Conservation (phyloP, 2,113 vertebrate species). For the Tor tambroides region DNA sequence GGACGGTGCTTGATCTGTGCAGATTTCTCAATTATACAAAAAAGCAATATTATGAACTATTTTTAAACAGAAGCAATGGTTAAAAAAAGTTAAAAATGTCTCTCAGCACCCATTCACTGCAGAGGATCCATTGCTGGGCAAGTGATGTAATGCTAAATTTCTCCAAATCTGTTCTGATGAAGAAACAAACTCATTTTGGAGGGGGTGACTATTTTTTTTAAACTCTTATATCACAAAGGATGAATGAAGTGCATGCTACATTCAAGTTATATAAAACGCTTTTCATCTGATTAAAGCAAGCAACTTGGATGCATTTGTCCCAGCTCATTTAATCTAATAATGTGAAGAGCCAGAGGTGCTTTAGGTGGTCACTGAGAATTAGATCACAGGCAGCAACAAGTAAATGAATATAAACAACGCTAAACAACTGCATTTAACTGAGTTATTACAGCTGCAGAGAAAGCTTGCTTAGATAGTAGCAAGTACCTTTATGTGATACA, state of each 20-base stretch:
- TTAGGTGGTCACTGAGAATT: not conserved
- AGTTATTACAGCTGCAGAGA: not conserved
- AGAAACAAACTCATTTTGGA: too few species aligned
- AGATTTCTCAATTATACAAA: too few species aligned
- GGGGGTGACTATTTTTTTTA: too few species aligned
- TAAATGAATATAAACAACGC: not conserved
- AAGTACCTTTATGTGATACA: not conserved
- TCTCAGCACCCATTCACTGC: too few species aligned
- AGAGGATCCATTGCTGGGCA: too few species aligned
- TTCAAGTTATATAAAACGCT: not conserved
- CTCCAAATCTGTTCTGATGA: too few species aligned
- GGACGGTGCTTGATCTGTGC: too few species aligned
- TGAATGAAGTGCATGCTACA: not conserved
- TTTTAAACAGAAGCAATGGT: too few species aligned
- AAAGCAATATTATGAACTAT: too few species aligned
- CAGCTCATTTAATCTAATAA: slow-evolving; percentile 1
- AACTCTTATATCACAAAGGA: not conserved
- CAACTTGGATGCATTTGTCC: not conserved
- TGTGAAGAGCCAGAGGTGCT: slow-evolving; percentile 18
- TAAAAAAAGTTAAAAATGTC: too few species aligned
- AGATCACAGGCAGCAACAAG: not conserved
- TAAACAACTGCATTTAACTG: not conserved
- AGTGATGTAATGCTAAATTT: too few species aligned
- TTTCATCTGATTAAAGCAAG: not conserved
- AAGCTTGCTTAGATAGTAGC: not conserved